These are phyloP conservation scores for Taphrorychus bicolor DNA, from an alignment of 2,888 invertebrate species.

Conservation along the genomic window DNA sequence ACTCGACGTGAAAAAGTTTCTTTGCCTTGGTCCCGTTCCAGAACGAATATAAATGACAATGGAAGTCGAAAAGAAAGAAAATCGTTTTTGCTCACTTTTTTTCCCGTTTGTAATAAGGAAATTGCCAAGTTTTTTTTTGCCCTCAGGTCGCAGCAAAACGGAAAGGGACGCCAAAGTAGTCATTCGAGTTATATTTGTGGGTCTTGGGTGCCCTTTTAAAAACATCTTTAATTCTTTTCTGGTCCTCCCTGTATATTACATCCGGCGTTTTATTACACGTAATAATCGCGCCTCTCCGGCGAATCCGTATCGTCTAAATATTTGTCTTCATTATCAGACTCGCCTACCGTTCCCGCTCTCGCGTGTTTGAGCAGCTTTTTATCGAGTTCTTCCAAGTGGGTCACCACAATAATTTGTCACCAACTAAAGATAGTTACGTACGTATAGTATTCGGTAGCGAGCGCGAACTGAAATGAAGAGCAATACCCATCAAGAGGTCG, in stretches of 20 bases:
- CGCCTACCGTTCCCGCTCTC: neutral
- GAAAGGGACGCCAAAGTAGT: too few relatives aligned
- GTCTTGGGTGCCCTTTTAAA: too few relatives aligned
- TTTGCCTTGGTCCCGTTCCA: neutral
- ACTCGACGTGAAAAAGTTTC: conserved; percentile 7
- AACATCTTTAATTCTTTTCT: too few relatives aligned
- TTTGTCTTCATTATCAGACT: conserved; percentile 34
- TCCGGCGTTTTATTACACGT: neutral
- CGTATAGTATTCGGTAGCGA: neutral
- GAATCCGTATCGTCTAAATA: conserved; percentile 12
- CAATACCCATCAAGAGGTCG: neutral
- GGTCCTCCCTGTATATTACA: neutral
- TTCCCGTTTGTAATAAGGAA: neutral
- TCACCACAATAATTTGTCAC: conserved; percentile 2
- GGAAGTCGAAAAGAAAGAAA: neutral
- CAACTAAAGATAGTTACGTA: conserved; percentile 3
- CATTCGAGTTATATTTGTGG: too few relatives aligned
- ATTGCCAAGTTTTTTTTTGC: neutral
- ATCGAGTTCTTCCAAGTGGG: conserved; percentile 11
- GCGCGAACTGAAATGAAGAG: neutral
- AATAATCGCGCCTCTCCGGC: neutral
- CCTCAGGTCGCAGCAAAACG: too few relatives aligned
- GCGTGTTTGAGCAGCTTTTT: conserved; percentile 27
- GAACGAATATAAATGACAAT: neutral
- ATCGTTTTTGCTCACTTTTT: neutral